Evolutionary conservation across 2,113 vertebrate genomes (phyloP), one percentile per base, ranked within the genome.

Genomic region (Rattus rattus): DNA sequence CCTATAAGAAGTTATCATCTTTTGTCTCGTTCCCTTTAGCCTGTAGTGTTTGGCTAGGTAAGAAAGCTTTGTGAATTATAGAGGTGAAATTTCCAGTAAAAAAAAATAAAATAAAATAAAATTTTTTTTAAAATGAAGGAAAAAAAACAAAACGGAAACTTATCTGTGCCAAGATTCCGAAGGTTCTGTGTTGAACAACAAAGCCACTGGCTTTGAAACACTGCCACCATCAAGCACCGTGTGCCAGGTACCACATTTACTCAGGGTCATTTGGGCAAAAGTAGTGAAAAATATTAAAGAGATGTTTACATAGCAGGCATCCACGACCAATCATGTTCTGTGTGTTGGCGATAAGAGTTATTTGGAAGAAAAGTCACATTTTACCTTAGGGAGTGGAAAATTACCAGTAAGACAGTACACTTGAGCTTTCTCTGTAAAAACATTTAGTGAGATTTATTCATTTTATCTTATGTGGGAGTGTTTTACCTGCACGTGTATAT

Each of bases 261-360:
- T 97, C 97, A 95, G 96, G 92, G 89, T 97, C 97, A 97, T 94
- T 98, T 98, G 95, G 98, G 96, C 97, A 98, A 98, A 98, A 98
- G 95, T 95, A 98, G 98, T 95, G 92, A 98, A 97, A 98, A 98
- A 88, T 92, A 97, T 97, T 98, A 98, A 98, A 98, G 79, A 56
- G 96, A 90, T 97, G 89, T 98, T 98, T 98, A 97, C 70, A 6
- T 65, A 98, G 96, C 61, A 95, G 94, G 98, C 98, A 97, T 95
- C 94, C 92, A 97, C 90, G 97, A 98, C 96, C 92, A 97, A 86
- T 97, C 96, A 95, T 16, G 36, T 76, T 96, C 92, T 84, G 95
- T 96, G 97, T 96, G 92, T 94, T 97, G 83, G 72, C 75, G 98
- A 98, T 97, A 98, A 98, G 70, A 97, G 76, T 80, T 97, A 88